Conservation (phyloP, 2,797 vertebrate genomes). For the Muscicapa striata region DNA sequence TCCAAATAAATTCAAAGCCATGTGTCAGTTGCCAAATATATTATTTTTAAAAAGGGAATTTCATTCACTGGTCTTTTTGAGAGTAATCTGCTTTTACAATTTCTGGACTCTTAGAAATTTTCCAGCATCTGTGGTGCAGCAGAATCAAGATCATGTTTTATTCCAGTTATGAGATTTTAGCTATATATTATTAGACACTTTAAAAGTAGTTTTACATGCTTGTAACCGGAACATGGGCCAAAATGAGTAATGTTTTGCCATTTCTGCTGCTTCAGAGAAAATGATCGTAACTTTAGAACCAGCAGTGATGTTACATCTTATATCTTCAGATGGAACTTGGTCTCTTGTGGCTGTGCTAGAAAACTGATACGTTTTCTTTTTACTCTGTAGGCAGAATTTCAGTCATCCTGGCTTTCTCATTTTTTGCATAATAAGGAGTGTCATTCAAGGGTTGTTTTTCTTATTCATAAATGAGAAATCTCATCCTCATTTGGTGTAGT, state of each 20-base stretch:
- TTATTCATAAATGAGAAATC: constrained; percentile 38
- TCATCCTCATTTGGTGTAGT: background rate
- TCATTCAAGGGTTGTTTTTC: background rate
- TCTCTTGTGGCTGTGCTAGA: background rate
- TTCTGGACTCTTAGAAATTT: background rate
- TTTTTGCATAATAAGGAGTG: background rate
- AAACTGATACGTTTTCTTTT: background rate
- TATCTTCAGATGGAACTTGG: background rate
- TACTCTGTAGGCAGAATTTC: background rate
- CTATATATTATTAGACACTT: background rate
- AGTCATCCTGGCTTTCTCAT: background rate
- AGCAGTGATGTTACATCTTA: background rate
- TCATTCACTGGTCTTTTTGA: background rate
- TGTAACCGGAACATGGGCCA: background rate
- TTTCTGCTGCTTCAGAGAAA: constrained; percentile 19
- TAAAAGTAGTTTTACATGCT: background rate
- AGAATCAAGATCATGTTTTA: constrained; percentile 32
- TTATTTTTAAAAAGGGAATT: background rate
- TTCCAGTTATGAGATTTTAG: background rate
- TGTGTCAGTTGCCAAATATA: background rate
- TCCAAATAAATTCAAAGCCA: background rate
- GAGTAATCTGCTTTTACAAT: background rate
- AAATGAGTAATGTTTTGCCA: constrained; percentile 6
- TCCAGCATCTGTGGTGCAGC: background rate
- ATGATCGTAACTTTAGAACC: background rate